Evolutionary conservation across 92 coral and sea anemone genomes (phyloP), one percentile per base, ranked within the genome.

Genomic region (Metridium senile): DNA sequence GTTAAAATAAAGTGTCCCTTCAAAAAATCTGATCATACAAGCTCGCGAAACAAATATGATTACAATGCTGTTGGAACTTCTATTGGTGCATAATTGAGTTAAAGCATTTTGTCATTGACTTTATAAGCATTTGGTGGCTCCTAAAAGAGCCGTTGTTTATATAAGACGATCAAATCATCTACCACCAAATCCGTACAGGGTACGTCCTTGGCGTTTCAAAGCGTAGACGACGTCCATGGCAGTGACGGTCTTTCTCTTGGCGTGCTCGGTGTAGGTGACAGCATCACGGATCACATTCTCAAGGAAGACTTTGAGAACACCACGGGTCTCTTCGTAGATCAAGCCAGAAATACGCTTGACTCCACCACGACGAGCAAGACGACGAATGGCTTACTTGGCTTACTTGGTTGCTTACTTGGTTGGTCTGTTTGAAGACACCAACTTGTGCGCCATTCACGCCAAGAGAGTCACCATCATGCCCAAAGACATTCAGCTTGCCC

Each of bases 361-460:
- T 84, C 97, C 97, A 70, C 97, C 97, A 78, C 97, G 97, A 85
- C 97, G 97, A 77, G 97, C 97, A 79, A 91, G 97, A 75, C 97
- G 97, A 64, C 97, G 97, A 78, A 91, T 91, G 59, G 97, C 97
- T n/a, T n/a, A n/a, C n/a, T n/a, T n/a, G n/a, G n/a, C n/a, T n/a
- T n/a, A n/a, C n/a, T n/a, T n/a, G n/a, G n/a, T n/a, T n/a, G 98
- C 97, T 82, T 94, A 94, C 85, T 97, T 94, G 61, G 98, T 94
- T 67, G 98, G 98, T 89, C 93, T 94, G 86, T 94, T 94, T 84
- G 98, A 94, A 71, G 98, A 94, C 93, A 94, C 98, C 89, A 94
- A 94, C 98, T 91, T 94, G 97, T 94, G 98, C 85, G 98, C 98
- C 92, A 94, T 94, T 91, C 98, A 94, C 88, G 98, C 98, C 93